Base-by-base conservation (phyloP, 2,797 vertebrate species). In the Lerista edwardsae region DNA sequence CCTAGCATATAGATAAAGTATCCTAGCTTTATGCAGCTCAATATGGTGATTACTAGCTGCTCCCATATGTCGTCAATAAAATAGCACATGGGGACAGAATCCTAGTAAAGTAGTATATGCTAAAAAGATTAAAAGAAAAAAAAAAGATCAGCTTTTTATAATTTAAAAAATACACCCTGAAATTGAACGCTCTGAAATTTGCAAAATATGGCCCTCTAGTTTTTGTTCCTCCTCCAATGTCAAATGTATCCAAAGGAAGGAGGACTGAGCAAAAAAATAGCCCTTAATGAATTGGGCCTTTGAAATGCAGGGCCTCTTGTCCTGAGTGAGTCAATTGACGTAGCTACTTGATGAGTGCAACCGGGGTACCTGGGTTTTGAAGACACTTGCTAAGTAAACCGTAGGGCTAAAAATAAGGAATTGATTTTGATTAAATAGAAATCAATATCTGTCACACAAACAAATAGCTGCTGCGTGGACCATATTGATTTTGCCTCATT, bases 381-480 rank as follows among this genome's bases (percentile, higher is more conserved):
- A 79, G 55, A 85, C 39, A 80, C 12, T 61, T 80, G 87, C 69
- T 85, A 86, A 89, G 75, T 10, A 69, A 15, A 29, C 84, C 25
- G 57, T 84, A 78, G 64, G 61, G 39, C 31, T 83, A 84, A 91
- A 84, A 78, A 44, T 83, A 89, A 88, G 47, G 68, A 89, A 88
- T 85, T 87, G 76, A 69, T 86, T 92, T 92, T 92, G 31, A 79
- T 90, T 85, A 90, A 90, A 87, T 79, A 36, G 21, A 90, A 88
- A 90, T 86, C 83, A 86, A 4, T 89, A 72, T 80, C 39, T 85
- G 65, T 72, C 72, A 86, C 72, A 90, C 55, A 83, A 88, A 76
- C 31, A 39, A 83, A 80, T 87, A 89, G 68, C 67, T 62, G 12
- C 34, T 76, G 57, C 82, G 87, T 17, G 83, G 23, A 72, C 41